Evolutionary conservation across 2,888 invertebrate species (phyloP), one percentile per base, ranked within the genome.

Genomic region (Nymphalis urticae): DNA sequence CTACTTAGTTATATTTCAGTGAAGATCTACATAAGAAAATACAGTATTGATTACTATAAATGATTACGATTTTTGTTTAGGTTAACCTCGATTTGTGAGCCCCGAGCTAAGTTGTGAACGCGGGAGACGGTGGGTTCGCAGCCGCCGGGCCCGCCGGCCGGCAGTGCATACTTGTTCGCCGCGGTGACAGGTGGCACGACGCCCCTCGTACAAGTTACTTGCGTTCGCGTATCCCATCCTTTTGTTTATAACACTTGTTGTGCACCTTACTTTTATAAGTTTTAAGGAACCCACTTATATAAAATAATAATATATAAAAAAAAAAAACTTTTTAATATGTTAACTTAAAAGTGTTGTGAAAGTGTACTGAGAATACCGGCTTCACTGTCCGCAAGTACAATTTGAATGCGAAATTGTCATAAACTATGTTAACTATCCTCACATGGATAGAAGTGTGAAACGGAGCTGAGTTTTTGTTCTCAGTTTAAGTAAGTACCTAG

Each of bases 141-240:
- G 75, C 84, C 85, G 81, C 83, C 86, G 81, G 81, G 80, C 81
- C 84, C 85, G 81, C 83, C 86, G 81, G 81, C 80, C 81, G 80
- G 86, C 90, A 92, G 92, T 92, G 84, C 85, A 87, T 85, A 87
- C 85, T 87, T 86, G 89, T 85, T 84, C 85, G 86, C 81, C 85
- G 79, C 79, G 76, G 85, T 83, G 87, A 85, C 90, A 92, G 92
- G 91, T 91, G 91, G 85, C 85, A 82, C 83, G 85, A 77, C 78
- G 81, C 81, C 81, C 79, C 80, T 36, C 72, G 74, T 76, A 75
- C 77, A 78, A 80, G 76, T 82, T 86, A 84, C 81, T 86, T 86
- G 83, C 84, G 85, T 80, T 87, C 90, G 89, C 90, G 90, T 86
- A 83, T 84, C 80, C 79, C 80, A 80, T 76, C 83, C 84, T 85